A percentile compares a stretch with the other conserved stretches of the same genome.
These are phyloP conservation scores for Catamblyrhynchus diadema DNA, from an alignment of 2,797 vertebrate species.

Conservation along the genomic window DNA sequence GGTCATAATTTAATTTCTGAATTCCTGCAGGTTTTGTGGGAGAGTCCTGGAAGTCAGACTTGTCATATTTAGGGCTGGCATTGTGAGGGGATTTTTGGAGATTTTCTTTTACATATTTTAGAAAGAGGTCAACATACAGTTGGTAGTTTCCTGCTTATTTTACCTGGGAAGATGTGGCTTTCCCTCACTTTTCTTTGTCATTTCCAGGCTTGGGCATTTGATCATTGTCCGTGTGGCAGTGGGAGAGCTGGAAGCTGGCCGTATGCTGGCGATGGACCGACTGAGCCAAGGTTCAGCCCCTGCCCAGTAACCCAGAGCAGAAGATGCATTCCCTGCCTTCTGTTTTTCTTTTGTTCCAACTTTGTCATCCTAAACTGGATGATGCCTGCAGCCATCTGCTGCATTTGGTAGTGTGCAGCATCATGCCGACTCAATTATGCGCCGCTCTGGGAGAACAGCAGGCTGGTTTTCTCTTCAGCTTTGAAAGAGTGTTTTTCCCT, in stretches of 20 bases:
- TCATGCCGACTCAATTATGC: conserved; percentile 33
- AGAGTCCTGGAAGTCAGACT: not conserved
- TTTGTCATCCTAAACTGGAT: conserved; percentile 66
- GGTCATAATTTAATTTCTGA: not conserved
- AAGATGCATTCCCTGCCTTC: conserved; percentile 33
- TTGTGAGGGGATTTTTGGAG: not conserved
- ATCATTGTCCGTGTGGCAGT: fast-evolving
- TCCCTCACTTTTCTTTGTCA: not conserved
- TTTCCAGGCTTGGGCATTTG: not conserved
- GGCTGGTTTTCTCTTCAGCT: not conserved
- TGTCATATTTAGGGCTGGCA: not conserved
- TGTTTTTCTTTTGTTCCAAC: conserved; percentile 51
- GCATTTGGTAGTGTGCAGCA: not conserved
- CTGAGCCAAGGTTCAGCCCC: not conserved
- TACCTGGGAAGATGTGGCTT: not conserved
- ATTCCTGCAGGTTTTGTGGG: not conserved
- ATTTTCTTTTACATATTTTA: not conserved
- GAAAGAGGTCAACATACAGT: not conserved
- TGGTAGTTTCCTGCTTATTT: not conserved
- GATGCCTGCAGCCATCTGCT: conserved; percentile 62
- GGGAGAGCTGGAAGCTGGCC: not conserved
- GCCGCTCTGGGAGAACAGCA: conserved; percentile 31
- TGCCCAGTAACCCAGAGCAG: not conserved
- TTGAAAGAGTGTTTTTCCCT: not conserved
- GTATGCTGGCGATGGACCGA: fast-evolving